These are phyloP conservation scores for Setipinna tenuifilis DNA, from an alignment of 2,797 vertebrate genomes.

Conservation along the genomic window DNA sequence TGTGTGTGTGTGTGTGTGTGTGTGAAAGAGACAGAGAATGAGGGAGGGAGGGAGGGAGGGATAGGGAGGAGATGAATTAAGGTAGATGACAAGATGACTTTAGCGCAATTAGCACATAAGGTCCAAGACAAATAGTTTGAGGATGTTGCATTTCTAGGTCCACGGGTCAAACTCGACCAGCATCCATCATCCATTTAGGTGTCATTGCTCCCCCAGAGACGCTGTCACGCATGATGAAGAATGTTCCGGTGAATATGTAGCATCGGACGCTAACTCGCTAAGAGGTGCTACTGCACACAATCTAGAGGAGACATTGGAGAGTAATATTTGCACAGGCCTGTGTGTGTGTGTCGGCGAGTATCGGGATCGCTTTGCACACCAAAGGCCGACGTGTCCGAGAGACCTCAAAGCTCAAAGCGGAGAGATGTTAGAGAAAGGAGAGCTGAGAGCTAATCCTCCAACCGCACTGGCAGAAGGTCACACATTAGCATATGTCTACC, in stretches of 20 bases:
- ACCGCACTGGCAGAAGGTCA: conserved; percentile 44
- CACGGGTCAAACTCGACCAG: not conserved
- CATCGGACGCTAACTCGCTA: not conserved
- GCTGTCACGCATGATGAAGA: not conserved
- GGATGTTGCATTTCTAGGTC: conserved; percentile 22
- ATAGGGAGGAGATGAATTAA: not conserved
- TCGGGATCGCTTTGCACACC: not conserved
- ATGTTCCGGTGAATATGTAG: not conserved
- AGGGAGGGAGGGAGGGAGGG: not conserved
- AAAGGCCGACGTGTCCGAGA: not conserved
- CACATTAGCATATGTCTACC: conserved; percentile 54
- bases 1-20: too few relatives aligned
- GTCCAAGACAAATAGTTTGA: conserved; percentile 25
- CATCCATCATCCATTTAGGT: conserved; percentile 23
- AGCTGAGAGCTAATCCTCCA: not conserved
- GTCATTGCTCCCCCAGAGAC: not conserved
- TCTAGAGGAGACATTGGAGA: not conserved
- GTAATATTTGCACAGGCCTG: not conserved
- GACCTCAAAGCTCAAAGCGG: not conserved
- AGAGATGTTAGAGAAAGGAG: not conserved
- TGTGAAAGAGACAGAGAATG: too few relatives aligned
- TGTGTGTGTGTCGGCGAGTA: not conserved
- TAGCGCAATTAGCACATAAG: conserved; percentile 14
- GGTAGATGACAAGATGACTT: conserved; percentile 19
- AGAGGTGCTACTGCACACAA: not conserved